Evolutionary conservation across 2,888 invertebrate genomes (phyloP), one percentile per base, ranked within the genome.

Genomic region (Aphrophora alni): DNA sequence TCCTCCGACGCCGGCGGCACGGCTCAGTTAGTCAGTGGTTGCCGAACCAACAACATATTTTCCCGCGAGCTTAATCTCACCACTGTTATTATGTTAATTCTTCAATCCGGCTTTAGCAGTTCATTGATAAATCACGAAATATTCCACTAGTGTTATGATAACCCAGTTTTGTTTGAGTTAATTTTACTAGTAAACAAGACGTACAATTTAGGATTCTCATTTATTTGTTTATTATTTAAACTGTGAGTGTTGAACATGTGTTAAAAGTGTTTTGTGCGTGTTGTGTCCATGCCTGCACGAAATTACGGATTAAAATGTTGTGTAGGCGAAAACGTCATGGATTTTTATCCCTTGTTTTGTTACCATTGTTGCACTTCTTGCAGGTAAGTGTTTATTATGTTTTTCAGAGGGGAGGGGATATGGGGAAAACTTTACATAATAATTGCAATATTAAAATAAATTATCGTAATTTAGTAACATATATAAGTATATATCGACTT

Each of bases 291-390:
- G 78, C 78, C 59, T 59, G 10, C 59, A 21, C 12, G 7, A n/a
- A 21, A 59, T 59, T 21, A 21, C 26, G 78, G 78, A 79, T 79
- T 79, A 79, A 27, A 68, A 79, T 79, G 78, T 74, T 79, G 38
- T 79, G 78, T 38, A 28, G 78, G 33, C 73, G 78, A 74, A 79
- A 79, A 68, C 78, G 74, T 74, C 78, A 78, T 73, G 78, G 74
- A 59, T 59, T 59, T 59, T 8, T 59, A 38, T 73, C 78, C 78
- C 51, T 79, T 28, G 74, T 79, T n/a, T 33, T 79, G 38, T 38
- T 79, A 69, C 78, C 78, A 7, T 38, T 79, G 12, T 74, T 79
- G 27, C 74, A 79, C 33, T 79, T 79, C 68, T 74, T 79, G 26
- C 78, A 79, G 78, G 78, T 79, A 74, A 25, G 38, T 74, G n/a